phyloP scores from a whole-genome alignment of 1,140 invertebrate genomes.

The Spodoptera frugiperda region DNA sequence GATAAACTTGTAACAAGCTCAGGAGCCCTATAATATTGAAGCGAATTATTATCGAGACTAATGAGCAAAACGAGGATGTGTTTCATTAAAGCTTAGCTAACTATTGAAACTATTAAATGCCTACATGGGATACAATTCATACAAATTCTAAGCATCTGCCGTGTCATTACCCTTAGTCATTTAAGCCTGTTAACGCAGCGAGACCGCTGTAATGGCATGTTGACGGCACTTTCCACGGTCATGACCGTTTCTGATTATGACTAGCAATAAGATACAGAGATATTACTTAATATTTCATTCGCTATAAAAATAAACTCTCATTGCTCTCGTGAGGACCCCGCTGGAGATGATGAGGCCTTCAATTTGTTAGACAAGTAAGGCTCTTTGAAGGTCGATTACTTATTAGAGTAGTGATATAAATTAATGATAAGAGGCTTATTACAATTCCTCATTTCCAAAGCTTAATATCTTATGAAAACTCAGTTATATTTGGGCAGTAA shows the following conservation, averaged over 20 bases:
- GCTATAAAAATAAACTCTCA: not conserved
- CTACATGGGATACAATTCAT: constrained; percentile 70
- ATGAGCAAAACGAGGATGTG: constrained; percentile 13
- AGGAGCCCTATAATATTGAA: not conserved
- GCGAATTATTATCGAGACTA: constrained; percentile 19
- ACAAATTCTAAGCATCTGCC: constrained; percentile 77
- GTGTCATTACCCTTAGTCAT: constrained; percentile 79
- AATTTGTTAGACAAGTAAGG: constrained; percentile 2
- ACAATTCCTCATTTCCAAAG: too few species aligned
- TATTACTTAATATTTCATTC: constrained; percentile 34
- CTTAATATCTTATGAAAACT: not conserved
- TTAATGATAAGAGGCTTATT: not conserved
- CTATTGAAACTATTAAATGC: constrained; percentile 53
- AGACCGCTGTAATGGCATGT: constrained; percentile 70
- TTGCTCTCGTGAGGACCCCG: constrained; percentile 2
- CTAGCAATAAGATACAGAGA: constrained; percentile 40
- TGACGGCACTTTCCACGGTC: constrained; percentile 68
- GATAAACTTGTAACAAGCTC: constrained; percentile 16
- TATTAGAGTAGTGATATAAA: not conserved
- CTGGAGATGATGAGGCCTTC: constrained; percentile 14
- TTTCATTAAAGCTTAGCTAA: constrained; percentile 45
- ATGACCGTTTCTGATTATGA: constrained; percentile 68
- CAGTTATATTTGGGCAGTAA: not conserved
- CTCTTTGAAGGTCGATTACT: not conserved
- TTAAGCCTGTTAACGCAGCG: constrained; percentile 78